Evolutionary conservation across 2,888 invertebrate genomes (phyloP).

Genomic region (Ctenicera cuprea): DNA sequence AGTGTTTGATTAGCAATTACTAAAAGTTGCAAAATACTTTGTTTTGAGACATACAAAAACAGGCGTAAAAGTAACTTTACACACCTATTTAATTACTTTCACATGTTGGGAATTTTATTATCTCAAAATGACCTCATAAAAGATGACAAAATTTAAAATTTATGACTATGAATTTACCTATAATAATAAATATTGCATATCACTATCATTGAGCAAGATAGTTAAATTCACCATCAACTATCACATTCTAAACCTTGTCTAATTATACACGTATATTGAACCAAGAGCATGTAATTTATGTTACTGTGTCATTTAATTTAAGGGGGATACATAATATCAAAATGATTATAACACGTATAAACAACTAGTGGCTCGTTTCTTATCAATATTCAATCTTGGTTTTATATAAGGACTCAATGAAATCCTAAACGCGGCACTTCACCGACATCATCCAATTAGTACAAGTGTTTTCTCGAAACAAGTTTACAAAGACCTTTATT

Average conservation of each 20-base stretch:
- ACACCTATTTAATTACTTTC: constrained; percentile 26
- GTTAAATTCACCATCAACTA: background rate
- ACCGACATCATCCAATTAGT: constrained; percentile 32
- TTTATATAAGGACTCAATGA: constrained; percentile 29
- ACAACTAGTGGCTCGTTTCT: constrained; percentile 28
- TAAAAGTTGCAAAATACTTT: constrained; percentile 1
- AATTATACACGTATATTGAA: constrained; percentile 31
- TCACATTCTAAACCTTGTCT: constrained; percentile 51
- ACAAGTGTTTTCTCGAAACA: constrained; percentile 15
- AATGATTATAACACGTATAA: constrained; percentile 21
- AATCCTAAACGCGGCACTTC: constrained; percentile 29
- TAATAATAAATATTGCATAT: constrained; percentile 33
- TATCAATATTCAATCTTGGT: constrained; percentile 40
- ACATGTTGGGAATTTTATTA: constrained; percentile 29
- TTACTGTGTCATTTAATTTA: constrained; percentile 27
- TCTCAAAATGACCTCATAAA: constrained; percentile 36
- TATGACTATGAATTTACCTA: constrained; percentile 32
- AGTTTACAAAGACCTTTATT: constrained; percentile 9
- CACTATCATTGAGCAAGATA: constrained; percentile 13
- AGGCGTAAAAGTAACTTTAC: constrained; percentile 4
- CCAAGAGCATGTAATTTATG: constrained; percentile 23
- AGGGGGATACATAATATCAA: constrained; percentile 20
- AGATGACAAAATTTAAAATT: constrained; percentile 32
- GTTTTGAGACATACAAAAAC: background rate
- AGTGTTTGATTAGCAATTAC: no score